Percentiles rank a stretch among this genome's conserved stretches.
Evolutionary conservation across 64 coral and sea anemone species (phyloP).

Genomic region (Catalaphyllia jardinei): DNA sequence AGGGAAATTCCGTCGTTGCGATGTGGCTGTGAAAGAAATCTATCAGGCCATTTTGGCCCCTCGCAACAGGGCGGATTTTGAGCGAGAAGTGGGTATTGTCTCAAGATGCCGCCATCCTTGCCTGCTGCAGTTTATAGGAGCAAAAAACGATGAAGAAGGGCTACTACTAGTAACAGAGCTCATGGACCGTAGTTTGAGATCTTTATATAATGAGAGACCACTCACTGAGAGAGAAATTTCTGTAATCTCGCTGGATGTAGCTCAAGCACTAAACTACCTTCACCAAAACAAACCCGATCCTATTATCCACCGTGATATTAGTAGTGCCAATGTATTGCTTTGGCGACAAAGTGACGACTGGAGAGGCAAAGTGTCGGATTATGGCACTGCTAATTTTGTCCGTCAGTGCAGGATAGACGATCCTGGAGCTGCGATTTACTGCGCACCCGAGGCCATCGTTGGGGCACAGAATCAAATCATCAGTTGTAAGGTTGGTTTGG

Average conservation of each 20-base stretch:
- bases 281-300: conserved; percentile 32
- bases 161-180: conserved; percentile 57
- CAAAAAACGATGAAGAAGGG: background rate
- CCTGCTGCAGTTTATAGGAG: conserved; percentile 36
- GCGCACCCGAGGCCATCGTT: no score
- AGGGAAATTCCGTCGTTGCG: conserved; percentile 28
- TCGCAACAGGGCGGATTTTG: background rate
- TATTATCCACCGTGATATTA: conserved; percentile 66
- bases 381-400: conserved; percentile 44
- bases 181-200: conserved; percentile 54
- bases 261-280: conserved; percentile 55
- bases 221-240: background rate
- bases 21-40: conserved; percentile 67
- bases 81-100: background rate
- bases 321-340: conserved; percentile 63
- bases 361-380: conserved; percentile 66
- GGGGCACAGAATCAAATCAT: no score
- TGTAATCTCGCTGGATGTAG: conserved; percentile 44
- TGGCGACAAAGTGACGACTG: conserved; percentile 31
- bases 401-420: no score
- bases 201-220: background rate
- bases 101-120: background rate
- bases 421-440: no score
- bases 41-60: background rate
- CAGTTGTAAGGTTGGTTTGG: no score